A percentile compares a stretch with the other conserved stretches of the same genome.
phyloP scores from a whole-genome alignment of 1,140 invertebrate genomes.

The Apis florea region DNA sequence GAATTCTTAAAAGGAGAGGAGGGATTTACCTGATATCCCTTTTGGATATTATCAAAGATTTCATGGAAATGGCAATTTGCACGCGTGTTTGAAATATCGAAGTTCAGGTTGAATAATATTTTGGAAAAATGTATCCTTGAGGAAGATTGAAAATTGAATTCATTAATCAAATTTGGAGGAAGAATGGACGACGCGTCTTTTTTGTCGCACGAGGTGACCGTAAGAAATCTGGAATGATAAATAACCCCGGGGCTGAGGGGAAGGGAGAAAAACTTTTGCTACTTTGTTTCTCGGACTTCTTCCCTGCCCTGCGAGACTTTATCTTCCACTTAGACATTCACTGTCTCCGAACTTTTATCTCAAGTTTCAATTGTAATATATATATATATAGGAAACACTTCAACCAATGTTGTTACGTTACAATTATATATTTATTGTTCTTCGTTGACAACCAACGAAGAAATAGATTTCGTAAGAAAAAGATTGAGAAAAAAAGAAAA shows the following conservation, averaged over 20 bases:
- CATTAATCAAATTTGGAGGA: constrained; percentile 13
- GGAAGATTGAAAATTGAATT: not conserved
- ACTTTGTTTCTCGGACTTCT: constrained; percentile 12
- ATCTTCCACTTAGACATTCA: not conserved
- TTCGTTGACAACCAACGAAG: too few species aligned
- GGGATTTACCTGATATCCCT: not conserved
- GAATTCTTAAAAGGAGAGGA: not conserved
- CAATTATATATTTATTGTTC: too few species aligned
- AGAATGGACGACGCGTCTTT: not conserved
- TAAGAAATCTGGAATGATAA: constrained; percentile 14
- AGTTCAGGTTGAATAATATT: not conserved
- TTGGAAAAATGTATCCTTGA: too few species aligned
- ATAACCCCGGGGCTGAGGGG: not conserved
- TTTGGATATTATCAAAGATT: not conserved
- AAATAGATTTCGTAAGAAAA: too few species aligned
- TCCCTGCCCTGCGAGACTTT: not conserved
- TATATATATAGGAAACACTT: too few species aligned
- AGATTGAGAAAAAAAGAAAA: too few species aligned
- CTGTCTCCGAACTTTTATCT: not conserved
- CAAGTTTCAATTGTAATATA: not conserved
- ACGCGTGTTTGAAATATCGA: not conserved
- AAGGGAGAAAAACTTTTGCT: not conserved
- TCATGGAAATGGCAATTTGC: not conserved
- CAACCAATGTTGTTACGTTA: too few species aligned
- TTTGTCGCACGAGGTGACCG: not conserved